Percentiles rank a stretch among this genome's conserved stretches.
Conservation (phyloP, 2,797 vertebrate species). For the Sebastes taczanowskii region DNA sequence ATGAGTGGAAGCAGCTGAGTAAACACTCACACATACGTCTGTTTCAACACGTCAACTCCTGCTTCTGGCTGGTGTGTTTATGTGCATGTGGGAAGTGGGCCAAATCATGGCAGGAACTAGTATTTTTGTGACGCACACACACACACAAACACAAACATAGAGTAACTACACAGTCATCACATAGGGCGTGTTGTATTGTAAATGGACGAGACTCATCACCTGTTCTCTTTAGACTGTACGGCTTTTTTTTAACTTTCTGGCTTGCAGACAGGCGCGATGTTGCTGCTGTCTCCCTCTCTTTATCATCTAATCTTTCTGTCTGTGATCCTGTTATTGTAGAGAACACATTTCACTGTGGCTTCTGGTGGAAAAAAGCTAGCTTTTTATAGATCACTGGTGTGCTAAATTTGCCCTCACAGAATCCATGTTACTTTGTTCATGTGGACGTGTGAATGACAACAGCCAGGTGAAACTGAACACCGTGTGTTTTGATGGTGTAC, state of each 20-base stretch:
- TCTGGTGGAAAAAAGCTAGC: neutral
- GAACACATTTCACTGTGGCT: neutral
- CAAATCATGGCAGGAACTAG: constrained; percentile 7
- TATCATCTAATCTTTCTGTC: neutral
- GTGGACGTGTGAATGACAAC: constrained; percentile 45
- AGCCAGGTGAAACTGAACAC: constrained; percentile 32
- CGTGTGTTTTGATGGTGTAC: constrained; percentile 20
- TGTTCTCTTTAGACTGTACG: constrained; percentile 31
- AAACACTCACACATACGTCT: constrained; percentile 32
- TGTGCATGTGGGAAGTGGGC: constrained; percentile 6
- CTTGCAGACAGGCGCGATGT: neutral
- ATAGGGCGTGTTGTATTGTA: constrained; percentile 45
- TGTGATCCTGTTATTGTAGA: constrained; percentile 2
- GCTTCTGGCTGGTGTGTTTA: neutral
- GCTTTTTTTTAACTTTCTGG: constrained; percentile 1
- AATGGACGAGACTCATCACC: constrained; percentile 55
- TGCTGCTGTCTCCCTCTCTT: neutral
- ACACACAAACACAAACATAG: neutral
- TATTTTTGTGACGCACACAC: constrained; percentile 16
- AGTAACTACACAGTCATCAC: constrained; percentile 24
- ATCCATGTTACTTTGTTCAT: neutral
- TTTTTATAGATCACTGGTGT: constrained; percentile 3
- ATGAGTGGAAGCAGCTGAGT: constrained; percentile 39
- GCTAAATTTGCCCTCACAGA: constrained; percentile 28
- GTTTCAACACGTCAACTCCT: constrained; percentile 26